Evolutionary conservation across 2,113 vertebrate species (phyloP), one percentile per base, ranked within the genome.

Genomic region (Dromas ardeola): DNA sequence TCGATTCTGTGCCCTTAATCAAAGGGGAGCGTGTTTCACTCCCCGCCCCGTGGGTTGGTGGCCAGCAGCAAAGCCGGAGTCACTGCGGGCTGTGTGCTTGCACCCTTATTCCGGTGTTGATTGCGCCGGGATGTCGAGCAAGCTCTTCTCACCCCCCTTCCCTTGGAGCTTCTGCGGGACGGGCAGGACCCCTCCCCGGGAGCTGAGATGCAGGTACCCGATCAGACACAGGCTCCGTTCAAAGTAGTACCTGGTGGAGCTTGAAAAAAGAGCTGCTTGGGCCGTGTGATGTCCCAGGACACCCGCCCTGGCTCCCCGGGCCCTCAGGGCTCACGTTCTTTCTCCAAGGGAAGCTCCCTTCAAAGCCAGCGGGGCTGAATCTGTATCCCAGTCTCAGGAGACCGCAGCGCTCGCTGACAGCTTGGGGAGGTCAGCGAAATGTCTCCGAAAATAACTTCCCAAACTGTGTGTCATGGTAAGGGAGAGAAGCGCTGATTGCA

Each of bases 51-150:
- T 13, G 67, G 23, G 15, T 2, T 36, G 78, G 55, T 9, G 45
- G 34, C 29, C 70, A 55, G 40, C 63, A 47, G 65, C 62, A 38
- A 56, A 88, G 23, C 34, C 50, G 13, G 52, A 36, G 30, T 13
- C 50, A 2, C 36, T 10, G 61, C 2, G 1, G 23, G 23, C 23
- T n/a, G 29, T 11, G 40, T 23, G 21, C 30, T 53, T 16, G 47
- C 42, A 34, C 45, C 11, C 9, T 52, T 59, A 32, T 13, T 22
- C 23, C 4, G 2, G 26, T 40, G 1, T 5, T 17, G 23, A 15
- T 26, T 0, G 50, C 15, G 2, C 20, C 4, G 10, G 27, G 45
- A 11, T 5, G 29, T 25, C 6, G n/a, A 36, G 52, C 19, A n/a
- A 38, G 3, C 6, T 20, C 40, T 6, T 12, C 11, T 86, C 49